phyloP scores from a whole-genome alignment of 2,888 invertebrate genomes.

The Macroteleia sp. region DNA sequence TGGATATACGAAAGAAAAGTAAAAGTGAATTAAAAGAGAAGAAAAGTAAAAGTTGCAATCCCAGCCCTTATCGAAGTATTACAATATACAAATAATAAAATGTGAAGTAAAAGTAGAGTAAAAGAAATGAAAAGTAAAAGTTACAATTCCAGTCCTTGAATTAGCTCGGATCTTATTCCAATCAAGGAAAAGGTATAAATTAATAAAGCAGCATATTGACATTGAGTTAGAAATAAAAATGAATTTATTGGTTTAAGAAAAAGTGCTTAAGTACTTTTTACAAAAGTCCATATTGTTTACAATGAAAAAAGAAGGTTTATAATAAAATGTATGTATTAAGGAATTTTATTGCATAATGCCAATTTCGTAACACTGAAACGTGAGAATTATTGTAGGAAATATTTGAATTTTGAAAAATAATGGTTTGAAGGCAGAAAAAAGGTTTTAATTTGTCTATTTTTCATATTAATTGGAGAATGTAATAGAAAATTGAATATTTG shows the following conservation, averaged over 20 bases:
- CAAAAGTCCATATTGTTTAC: too few species aligned
- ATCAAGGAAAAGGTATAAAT: conserved; percentile 44
- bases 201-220: conserved; percentile 39
- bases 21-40: conserved; percentile 57
- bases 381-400: too few species aligned
- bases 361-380: too few species aligned
- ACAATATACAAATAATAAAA: conserved; percentile 44
- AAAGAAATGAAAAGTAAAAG: conserved; percentile 50
- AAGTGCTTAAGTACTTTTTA: background rate
- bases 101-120: conserved; percentile 40
- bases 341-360: too few species aligned
- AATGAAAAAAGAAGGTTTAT: too few species aligned
- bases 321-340: too few species aligned
- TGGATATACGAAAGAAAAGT: conserved; percentile 57
- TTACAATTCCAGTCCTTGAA: conserved; percentile 42
- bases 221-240: conserved; percentile 31
- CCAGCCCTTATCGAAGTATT: conserved; percentile 46
- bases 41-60: conserved; percentile 49
- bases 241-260: background rate
- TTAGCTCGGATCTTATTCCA: conserved; percentile 37
- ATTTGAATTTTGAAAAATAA: too few species aligned
- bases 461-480: too few species aligned
- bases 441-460: too few species aligned
- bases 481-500: too few species aligned
- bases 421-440: too few species aligned